A percentile compares a stretch with the other conserved stretches of the same genome.
Conservation (phyloP, 1,140 invertebrate genomes). For the Zaprionus africanus region DNA sequence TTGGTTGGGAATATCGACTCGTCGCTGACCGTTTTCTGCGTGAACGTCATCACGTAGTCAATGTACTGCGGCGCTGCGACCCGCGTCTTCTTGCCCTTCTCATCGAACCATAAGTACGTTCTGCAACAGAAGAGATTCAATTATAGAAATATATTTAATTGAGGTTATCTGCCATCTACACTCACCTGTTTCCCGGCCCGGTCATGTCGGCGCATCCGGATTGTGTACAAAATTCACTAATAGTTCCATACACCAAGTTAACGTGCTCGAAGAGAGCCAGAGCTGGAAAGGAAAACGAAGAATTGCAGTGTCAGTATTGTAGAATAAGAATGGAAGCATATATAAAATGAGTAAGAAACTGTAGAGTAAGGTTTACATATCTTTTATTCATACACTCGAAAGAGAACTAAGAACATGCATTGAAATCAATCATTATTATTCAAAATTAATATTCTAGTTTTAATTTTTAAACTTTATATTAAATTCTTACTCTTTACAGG, state of each 20-base stretch:
- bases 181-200: constrained; percentile 94
- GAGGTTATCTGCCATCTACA: neutral
- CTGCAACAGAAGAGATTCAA: constrained; percentile 85
- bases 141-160: neutral
- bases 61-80: constrained; percentile 98
- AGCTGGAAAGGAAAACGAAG: constrained; percentile 87
- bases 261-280: constrained; percentile 99
- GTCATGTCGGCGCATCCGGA: constrained; percentile 97
- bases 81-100: constrained; percentile 98
- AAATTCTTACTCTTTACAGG: no score
- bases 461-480: no score
- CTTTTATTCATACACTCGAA: neutral
- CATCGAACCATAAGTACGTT: constrained; percentile 99
- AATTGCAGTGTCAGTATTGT: neutral
- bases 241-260: constrained; percentile 98
- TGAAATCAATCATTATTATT: no score
- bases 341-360: no score
- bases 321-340: neutral
- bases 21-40: constrained; percentile 98
- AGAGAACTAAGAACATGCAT: neutral
- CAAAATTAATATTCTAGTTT: no score
- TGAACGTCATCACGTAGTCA: constrained; percentile 99
- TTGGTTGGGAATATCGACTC: constrained; percentile 99
- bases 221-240: constrained; percentile 98
- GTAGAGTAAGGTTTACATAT: no score